phyloP scores from a whole-genome alignment of 2,797 vertebrate genomes.

The Eulemur mongoz region DNA sequence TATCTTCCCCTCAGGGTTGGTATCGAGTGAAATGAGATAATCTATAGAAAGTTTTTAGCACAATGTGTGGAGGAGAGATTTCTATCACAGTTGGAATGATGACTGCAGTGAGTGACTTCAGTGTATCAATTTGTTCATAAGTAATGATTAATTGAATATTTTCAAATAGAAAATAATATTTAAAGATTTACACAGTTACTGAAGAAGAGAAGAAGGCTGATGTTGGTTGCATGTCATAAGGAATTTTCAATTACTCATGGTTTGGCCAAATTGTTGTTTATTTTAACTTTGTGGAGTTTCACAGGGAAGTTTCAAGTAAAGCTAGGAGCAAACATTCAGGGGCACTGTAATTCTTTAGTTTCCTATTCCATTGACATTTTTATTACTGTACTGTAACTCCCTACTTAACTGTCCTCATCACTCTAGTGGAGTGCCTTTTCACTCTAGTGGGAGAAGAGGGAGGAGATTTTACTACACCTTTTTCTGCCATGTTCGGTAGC shows the following conservation, averaged over 20 bases:
- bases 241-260: background rate
- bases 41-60: background rate
- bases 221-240: background rate
- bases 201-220: background rate
- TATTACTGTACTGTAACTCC: background rate
- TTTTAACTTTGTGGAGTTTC: background rate
- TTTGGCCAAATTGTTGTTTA: background rate
- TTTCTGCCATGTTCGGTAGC: background rate
- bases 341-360: background rate
- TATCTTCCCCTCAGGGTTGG: background rate
- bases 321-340: background rate
- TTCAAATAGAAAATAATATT: background rate
- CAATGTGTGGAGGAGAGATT: background rate
- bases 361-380: background rate
- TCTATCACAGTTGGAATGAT: slow-evolving; percentile 6
- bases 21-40: background rate
- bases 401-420: background rate
- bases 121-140: background rate
- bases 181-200: background rate
- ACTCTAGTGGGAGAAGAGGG: background rate
- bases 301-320: background rate
- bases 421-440: background rate
- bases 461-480: background rate
- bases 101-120: background rate
- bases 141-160: background rate